phyloP scores from a whole-genome alignment of 2,113 vertebrate genomes.

The Geococcyx californianus region DNA sequence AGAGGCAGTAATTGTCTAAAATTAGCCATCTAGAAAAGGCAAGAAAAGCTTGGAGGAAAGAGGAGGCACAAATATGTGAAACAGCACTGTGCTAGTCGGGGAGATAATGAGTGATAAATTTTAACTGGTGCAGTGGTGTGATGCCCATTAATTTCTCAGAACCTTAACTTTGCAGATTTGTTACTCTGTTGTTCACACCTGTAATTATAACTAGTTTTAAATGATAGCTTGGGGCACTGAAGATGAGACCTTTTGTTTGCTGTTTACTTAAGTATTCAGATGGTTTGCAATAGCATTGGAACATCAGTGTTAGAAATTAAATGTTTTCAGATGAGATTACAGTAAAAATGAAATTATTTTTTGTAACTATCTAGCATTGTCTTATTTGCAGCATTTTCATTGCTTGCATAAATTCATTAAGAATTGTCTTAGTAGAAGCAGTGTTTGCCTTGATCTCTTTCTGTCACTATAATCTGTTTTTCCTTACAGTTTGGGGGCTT shows the following conservation, averaged over 20 bases:
- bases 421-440: background rate
- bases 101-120: conserved; percentile 69
- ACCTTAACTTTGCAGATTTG: conserved; percentile 75
- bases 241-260: conserved; percentile 70
- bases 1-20: conserved; percentile 66
- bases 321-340: conserved; percentile 37
- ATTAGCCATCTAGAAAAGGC: conserved; percentile 65
- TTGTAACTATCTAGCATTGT: background rate
- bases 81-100: background rate
- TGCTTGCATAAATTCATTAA: conserved; percentile 34
- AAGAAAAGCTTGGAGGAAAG: conserved; percentile 32
- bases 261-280: conserved; percentile 69
- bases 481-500: background rate
- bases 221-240: conserved; percentile 62
- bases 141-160: conserved; percentile 71
- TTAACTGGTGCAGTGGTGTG: conserved; percentile 66
- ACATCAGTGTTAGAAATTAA: conserved; percentile 56
- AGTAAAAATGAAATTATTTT: conserved; percentile 16
- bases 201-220: conserved; percentile 73
- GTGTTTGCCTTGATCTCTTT: background rate
- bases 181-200: conserved; percentile 75
- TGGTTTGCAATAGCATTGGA: conserved; percentile 39
- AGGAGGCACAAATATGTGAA: conserved; percentile 30
- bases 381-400: conserved; percentile 17
- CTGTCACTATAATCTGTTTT: background rate